Base-by-base conservation (phyloP, 2,888 invertebrate species). In the Drosophila subquinaria region DNA sequence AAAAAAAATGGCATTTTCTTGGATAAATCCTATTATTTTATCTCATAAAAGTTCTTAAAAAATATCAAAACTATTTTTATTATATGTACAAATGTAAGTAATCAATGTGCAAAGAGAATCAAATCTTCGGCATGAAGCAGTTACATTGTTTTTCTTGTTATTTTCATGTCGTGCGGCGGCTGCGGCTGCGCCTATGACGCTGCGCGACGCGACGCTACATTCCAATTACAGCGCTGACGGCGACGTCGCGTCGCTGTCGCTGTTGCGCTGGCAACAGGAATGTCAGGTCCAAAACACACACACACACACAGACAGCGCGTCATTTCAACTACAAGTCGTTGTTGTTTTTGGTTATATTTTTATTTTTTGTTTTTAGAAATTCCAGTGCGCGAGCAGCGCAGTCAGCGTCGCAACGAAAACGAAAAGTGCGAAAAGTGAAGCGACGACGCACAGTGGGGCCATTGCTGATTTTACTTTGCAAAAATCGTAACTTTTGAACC, bases 401-500 rank as follows among this genome's bases (percentile, higher is more conserved):
- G 76, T 48, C 33, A n/a, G 47, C 66, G 56, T 57, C 75, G 62
- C 68, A 86, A 86, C 85, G 86, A 86, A 86, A 86, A 78, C 82
- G 88, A 89, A 86, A 86, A 89, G 89, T 88, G 86, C 89, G 79
- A 86, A 86, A 89, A 86, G 86, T 86, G 86, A 89, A 87, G 86
- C 76, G 73, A 65, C 51, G n/a, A n/a, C n/a, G n/a, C 17, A 17
- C 17, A 17, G 17, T 17, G 17, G 17, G 17, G 17, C 17, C 17
- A 17, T 17, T 17, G 17, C 17, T 17, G 1, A 17, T 17, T 17
- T 17, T 17, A 17, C 17, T 1, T 17, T 17, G 17, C 17, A 17
- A 17, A 17, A 17, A 17, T 17, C 17, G 17, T 17, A 17, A 17
- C 17, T 1, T 17, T 17, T 17, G 1, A 17, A 17, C 17, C 17